Conservation (phyloP, 1,140 invertebrate species). For the Epicauta chinensis region DNA sequence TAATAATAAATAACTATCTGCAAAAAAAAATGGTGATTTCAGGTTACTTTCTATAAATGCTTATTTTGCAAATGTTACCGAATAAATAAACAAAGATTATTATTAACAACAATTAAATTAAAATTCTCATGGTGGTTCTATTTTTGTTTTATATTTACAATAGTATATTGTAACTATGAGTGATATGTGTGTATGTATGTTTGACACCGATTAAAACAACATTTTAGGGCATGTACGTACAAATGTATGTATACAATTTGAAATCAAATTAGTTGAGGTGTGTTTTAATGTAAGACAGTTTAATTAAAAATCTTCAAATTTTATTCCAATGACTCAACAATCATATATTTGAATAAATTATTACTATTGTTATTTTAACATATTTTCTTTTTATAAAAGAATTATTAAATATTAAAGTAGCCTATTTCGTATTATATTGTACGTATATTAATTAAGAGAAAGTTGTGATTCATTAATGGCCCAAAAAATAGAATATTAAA, state of each 20-base stretch:
- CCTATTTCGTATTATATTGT: neutral
- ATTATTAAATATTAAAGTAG: neutral
- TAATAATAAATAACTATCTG: conserved; percentile 5
- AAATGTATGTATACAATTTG: neutral
- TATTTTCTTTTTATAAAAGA: conserved; percentile 1
- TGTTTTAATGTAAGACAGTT: conserved; percentile 2
- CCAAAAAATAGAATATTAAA: neutral
- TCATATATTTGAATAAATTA: too few species aligned
- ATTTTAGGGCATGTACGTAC: neutral
- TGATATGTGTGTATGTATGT: neutral
- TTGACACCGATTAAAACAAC: neutral
- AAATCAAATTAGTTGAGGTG: neutral
- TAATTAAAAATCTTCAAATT: conserved; percentile 5
- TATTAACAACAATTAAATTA: neutral
- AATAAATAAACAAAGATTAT: neutral
- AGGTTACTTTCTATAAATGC: conserved; percentile 18
- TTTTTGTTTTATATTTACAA: neutral
- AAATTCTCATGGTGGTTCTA: neutral
- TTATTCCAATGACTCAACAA: conserved; percentile 9
- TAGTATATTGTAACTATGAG: neutral
- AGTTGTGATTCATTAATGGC: neutral
- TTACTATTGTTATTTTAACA: neutral
- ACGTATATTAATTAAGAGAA: neutral
- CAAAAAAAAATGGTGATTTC: conserved; percentile 13
- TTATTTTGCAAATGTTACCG: conserved; percentile 15